Conservation (phyloP, 2,888 invertebrate species). For the Campoletis raptor region DNA sequence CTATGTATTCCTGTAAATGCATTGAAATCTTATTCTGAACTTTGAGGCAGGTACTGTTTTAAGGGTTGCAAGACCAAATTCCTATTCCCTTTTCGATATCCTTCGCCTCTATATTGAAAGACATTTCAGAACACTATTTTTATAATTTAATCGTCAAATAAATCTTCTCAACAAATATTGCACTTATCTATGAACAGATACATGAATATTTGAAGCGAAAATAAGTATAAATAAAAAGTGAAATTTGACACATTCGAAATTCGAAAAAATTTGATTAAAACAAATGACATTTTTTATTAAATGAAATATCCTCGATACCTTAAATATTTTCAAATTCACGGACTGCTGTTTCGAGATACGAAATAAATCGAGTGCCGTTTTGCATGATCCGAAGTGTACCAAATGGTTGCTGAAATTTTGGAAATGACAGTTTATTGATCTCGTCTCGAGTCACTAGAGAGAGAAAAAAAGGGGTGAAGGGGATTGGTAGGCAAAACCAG, state of each 20-base stretch:
- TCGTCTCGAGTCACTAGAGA: constrained; percentile 5
- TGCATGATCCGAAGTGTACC: not conserved
- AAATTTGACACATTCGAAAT: not conserved
- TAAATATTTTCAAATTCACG: not conserved
- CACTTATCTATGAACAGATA: not conserved
- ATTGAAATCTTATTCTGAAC: constrained; percentile 41
- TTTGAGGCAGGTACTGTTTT: constrained; percentile 65
- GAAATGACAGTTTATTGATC: constrained; percentile 47
- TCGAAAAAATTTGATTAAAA: not conserved
- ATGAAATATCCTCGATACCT: not conserved
- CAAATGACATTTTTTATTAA: no score
- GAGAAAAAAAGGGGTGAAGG: not conserved
- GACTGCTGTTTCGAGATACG: not conserved
- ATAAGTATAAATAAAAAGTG: not conserved
- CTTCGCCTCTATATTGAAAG: constrained; percentile 4
- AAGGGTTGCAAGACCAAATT: constrained; percentile 75
- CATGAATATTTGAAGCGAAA: not conserved
- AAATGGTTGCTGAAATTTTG: constrained; percentile 14
- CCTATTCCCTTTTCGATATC: constrained; percentile 70
- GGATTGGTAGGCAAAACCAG: constrained; percentile 11
- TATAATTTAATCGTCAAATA: not conserved
- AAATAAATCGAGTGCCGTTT: constrained; percentile 17
- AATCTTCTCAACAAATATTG: not conserved
- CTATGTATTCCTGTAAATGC: constrained; percentile 31
- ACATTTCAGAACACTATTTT: not conserved